Evolutionary conservation across 2,888 invertebrate genomes (phyloP).

Genomic region (Osedax fenrisi): DNA sequence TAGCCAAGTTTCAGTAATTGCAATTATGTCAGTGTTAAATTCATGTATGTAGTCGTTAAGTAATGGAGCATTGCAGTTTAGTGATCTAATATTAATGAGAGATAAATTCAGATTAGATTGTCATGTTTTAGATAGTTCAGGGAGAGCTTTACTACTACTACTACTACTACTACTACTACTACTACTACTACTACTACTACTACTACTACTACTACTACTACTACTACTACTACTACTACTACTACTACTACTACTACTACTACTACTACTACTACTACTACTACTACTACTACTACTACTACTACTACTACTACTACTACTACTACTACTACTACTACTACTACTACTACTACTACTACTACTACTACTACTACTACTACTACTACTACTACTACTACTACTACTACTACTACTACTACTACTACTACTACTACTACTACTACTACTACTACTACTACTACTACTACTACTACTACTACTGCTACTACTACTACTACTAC

Average conservation of each 20-base stretch:
- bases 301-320: slow-evolving; percentile 14
- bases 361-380: neutral
- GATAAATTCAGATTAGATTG: no score
- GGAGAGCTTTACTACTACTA: no score
- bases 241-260: slow-evolving; percentile 3
- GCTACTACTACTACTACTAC: neutral
- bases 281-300: slow-evolving; percentile 13
- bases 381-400: neutral
- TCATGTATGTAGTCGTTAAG: no score
- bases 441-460: neutral
- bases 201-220: neutral
- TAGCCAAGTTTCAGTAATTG: no score
- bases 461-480: neutral
- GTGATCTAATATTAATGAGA: no score
- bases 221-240: slow-evolving; percentile 6
- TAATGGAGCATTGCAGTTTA: no score
- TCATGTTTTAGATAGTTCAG: no score
- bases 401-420: neutral
- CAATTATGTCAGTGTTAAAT: no score
- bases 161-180: neutral
- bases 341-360: neutral
- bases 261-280: slow-evolving; percentile 5
- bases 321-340: slow-evolving; percentile 8
- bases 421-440: neutral
- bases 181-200: neutral